phyloP scores from a whole-genome alignment of 2,797 vertebrate species.

The Acanthurus lineatus region DNA sequence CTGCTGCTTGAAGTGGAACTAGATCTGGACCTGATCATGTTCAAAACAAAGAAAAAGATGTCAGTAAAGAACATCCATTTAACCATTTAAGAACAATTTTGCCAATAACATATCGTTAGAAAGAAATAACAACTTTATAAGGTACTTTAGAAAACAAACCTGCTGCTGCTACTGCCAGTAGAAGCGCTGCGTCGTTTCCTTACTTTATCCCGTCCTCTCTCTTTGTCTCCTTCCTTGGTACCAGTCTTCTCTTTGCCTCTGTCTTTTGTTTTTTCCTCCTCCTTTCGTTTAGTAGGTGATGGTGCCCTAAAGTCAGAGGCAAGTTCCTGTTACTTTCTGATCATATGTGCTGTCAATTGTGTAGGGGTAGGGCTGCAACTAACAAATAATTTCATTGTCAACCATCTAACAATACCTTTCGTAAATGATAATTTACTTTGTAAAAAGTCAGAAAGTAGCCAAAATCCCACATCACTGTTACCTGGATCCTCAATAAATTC shows the following conservation, averaged over 20 bases:
- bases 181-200: constrained; percentile 95
- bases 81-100: neutral
- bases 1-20: constrained; percentile 96
- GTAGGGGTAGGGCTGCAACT: neutral
- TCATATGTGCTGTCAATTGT: neutral
- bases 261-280: constrained; percentile 96
- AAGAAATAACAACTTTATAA: neutral
- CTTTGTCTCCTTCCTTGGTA: constrained; percentile 94
- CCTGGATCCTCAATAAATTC: neutral
- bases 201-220: constrained; percentile 92
- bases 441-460: neutral
- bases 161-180: constrained; percentile 95
- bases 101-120: neutral
- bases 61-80: neutral
- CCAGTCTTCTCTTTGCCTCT: constrained; percentile 91
- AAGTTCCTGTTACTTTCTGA: constrained; percentile 6
- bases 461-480: neutral
- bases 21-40: constrained; percentile 81
- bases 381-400: no score
- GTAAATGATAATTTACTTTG: neutral
- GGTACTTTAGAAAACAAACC: constrained; percentile 75
- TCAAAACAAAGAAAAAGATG: constrained; percentile 5
- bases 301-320: constrained; percentile 88
- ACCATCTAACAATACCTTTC: no score
- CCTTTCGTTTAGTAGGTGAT: constrained; percentile 95